phyloP scores from a whole-genome alignment of 2,797 vertebrate genomes.

The Harpagifer antarcticus region DNA sequence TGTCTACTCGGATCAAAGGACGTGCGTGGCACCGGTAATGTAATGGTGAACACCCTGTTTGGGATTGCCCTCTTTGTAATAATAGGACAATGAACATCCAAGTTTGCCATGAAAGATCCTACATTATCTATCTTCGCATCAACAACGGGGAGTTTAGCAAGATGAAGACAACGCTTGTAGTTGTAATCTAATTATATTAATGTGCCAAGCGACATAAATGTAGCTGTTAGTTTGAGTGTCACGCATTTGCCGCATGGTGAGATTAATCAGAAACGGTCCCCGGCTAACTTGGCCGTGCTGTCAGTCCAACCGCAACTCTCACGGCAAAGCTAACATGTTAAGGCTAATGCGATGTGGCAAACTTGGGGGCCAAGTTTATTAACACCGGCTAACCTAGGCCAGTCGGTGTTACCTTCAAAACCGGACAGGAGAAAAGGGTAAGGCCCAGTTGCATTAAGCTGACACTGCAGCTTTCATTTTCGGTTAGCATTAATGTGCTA shows the following conservation, averaged over 20 bases:
- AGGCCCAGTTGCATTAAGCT: constrained; percentile 63
- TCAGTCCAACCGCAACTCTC: constrained; percentile 22
- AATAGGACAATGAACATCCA: constrained; percentile 15
- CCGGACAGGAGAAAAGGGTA: constrained; percentile 9
- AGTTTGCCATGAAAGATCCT: constrained; percentile 11
- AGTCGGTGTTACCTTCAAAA: constrained; percentile 18
- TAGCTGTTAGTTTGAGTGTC: constrained; percentile 23
- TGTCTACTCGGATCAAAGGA: constrained; percentile 37
- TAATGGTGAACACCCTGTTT: constrained; percentile 61
- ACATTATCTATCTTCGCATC: not conserved
- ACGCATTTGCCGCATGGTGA: constrained; percentile 61
- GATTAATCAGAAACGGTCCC: constrained; percentile 32
- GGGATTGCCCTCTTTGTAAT: constrained; percentile 39
- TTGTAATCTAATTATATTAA: not conserved
- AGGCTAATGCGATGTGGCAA: constrained; percentile 28
- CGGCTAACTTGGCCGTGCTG: constrained; percentile 48
- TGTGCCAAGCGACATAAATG: not conserved
- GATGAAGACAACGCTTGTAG: not conserved
- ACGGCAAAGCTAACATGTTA: constrained; percentile 32
- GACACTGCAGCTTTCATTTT: constrained; percentile 81
- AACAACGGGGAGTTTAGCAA: constrained; percentile 8
- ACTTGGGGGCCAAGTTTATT: constrained; percentile 42
- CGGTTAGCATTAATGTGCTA: constrained; percentile 74
- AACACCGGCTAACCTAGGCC: not conserved
- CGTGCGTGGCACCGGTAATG: constrained; percentile 68